These are phyloP conservation scores for Ophiothrix spiculata DNA, from an alignment of 35 echinoderm and acorn worm species.

Conservation along the genomic window DNA sequence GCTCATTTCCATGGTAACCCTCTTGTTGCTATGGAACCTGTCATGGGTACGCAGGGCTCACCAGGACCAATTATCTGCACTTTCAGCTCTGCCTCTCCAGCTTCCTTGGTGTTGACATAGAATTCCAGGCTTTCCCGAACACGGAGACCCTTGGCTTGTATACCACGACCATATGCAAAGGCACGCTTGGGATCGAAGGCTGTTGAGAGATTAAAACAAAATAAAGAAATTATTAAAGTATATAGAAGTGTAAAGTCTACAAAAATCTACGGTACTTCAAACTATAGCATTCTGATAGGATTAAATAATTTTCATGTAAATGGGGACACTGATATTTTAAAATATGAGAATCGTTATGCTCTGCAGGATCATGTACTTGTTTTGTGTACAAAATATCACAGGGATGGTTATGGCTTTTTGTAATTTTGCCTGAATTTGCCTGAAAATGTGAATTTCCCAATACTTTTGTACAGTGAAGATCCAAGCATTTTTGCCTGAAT, in stretches of 20 bases:
- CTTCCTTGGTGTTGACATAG: slow-evolving; percentile 87
- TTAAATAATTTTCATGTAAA: no score
- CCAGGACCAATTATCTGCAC: slow-evolving; percentile 99
- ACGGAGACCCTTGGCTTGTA: slow-evolving; percentile 82
- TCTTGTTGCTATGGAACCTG: slow-evolving; percentile 15
- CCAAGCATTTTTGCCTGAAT: no score
- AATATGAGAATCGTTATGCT: no score
- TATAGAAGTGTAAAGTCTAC: not conserved
- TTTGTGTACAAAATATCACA: no score
- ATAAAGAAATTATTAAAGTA: no score
- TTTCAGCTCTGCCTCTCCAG: slow-evolving; percentile 94
- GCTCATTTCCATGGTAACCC: not conserved
- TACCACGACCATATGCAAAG: slow-evolving; percentile 75
- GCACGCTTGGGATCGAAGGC: slow-evolving; percentile 84
- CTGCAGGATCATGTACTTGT: no score
- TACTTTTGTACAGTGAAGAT: no score
- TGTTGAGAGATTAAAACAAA: slow-evolving; percentile 59
- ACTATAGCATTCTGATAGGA: no score
- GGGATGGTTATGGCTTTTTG: no score
- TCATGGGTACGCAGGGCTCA: slow-evolving; percentile 57
- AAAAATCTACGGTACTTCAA: not conserved
- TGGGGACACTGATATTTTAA: no score
- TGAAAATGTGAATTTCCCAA: no score
- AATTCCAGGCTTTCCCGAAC: slow-evolving; percentile 74
- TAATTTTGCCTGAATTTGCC: no score